These are phyloP conservation scores for Drymonia ruficornis DNA, from an alignment of 2,888 invertebrate species.

Conservation along the genomic window DNA sequence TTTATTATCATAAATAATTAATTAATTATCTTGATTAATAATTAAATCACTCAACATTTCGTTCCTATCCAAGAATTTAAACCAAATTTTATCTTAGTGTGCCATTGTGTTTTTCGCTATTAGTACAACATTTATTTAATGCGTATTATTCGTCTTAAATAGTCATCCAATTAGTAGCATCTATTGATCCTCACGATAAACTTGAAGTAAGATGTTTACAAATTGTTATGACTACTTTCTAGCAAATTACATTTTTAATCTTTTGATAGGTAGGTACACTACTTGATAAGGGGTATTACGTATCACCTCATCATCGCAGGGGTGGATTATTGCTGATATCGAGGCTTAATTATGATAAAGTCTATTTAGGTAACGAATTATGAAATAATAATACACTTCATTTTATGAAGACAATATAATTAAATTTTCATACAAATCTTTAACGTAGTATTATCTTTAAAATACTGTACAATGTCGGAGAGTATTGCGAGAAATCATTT, in stretches of 20 bases:
- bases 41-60: not conserved
- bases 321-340: conserved; percentile 4
- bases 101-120: too few species aligned
- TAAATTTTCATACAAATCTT: conserved; percentile 92
- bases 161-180: too few species aligned
- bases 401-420: conserved; percentile 86
- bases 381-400: conserved; percentile 61
- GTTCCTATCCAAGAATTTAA: not conserved
- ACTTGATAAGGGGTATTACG: not conserved
- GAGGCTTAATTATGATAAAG: not conserved
- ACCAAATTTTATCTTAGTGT: not conserved
- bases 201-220: too few species aligned
- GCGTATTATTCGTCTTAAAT: too few species aligned
- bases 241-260: not conserved
- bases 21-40: conserved; percentile 17
- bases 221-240: not conserved
- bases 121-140: too few species aligned
- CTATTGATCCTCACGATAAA: too few species aligned
- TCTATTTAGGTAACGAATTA: conserved; percentile 8
- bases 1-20: conserved; percentile 29
- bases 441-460: conserved; percentile 90
- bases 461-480: conserved; percentile 89
- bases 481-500: conserved; percentile 71
- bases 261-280: too few species aligned
- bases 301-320: not conserved